These are phyloP conservation scores for Vespertilio murinus DNA, from an alignment of 2,797 vertebrate genomes.

Conservation along the genomic window DNA sequence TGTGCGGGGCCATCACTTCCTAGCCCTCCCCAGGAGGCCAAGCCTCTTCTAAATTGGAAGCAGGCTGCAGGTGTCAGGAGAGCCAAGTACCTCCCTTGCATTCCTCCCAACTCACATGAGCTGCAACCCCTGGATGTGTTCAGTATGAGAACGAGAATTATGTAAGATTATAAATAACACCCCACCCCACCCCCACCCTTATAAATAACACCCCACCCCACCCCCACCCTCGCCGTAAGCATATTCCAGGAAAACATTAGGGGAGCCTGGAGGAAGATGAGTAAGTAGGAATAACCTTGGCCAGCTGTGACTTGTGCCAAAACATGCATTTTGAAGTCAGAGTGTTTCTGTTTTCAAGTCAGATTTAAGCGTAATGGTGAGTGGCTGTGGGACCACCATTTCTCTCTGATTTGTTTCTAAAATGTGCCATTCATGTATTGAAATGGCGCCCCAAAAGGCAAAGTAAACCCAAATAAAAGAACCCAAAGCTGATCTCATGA, in stretches of 20 bases:
- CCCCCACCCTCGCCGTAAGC: conserved; percentile 3
- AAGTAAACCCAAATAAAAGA: conserved; percentile 20
- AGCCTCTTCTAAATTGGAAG: not conserved
- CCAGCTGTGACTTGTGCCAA: conserved; percentile 71
- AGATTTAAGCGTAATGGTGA: not conserved
- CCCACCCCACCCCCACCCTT: conserved; percentile 62
- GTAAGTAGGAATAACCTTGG: conserved; percentile 73
- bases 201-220: conserved; percentile 80
- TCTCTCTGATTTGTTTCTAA: not conserved
- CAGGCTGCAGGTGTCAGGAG: not conserved
- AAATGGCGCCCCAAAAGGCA: not conserved
- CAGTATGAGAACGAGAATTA: conserved; percentile 72
- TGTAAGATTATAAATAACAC: conserved; percentile 81
- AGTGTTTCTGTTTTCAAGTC: not conserved
- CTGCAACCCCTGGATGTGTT: conserved; percentile 60
- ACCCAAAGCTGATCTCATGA: not conserved
- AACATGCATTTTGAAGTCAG: conserved; percentile 51
- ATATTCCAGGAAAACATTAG: conserved; percentile 81
- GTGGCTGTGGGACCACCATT: not conserved
- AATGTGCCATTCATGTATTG: not conserved
- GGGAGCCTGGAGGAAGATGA: conserved; percentile 75
- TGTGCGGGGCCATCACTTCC: not conserved
- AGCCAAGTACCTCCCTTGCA: not conserved
- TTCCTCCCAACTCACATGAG: conserved; percentile 7
- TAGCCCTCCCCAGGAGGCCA: not conserved